Evolutionary conservation across 2,888 invertebrate species (phyloP).

Genomic region (Melinaea menophilus): DNA sequence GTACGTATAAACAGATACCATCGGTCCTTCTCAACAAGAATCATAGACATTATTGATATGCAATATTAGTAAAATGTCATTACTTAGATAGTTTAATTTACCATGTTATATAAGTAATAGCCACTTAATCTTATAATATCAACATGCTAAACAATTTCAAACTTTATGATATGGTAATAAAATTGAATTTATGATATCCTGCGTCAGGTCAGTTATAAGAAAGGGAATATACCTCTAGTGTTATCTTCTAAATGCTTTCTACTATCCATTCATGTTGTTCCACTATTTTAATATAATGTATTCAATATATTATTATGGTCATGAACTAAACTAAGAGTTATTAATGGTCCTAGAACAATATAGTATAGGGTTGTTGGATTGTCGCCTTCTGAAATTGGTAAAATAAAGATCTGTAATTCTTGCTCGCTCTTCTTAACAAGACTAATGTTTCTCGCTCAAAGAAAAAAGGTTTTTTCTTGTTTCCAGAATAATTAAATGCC

Average conservation of each 20-base stretch:
- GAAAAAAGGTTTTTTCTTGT: too few species aligned
- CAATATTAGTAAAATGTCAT: slow-evolving; percentile 21
- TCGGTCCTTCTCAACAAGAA: neutral
- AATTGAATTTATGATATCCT: slow-evolving; percentile 2
- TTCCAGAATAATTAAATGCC: too few species aligned
- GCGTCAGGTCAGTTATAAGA: slow-evolving; percentile 10
- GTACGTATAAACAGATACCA: too few species aligned
- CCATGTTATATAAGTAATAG: slow-evolving; percentile 16
- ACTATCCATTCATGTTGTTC: slow-evolving; percentile 40
- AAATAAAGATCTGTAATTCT: too few species aligned
- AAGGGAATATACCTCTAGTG: slow-evolving; percentile 21
- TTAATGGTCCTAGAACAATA: slow-evolving; percentile 27
- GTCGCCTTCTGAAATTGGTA: neutral
- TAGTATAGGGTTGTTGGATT: slow-evolving; percentile 24
- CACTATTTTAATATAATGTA: slow-evolving; percentile 37
- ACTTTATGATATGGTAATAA: slow-evolving; percentile 11
- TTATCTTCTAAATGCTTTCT: slow-evolving; percentile 42
- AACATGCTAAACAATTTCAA: neutral
- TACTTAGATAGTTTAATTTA: slow-evolving; percentile 23
- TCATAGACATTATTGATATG: slow-evolving; percentile 10
- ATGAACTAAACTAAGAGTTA: slow-evolving; percentile 32
- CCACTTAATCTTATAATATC: slow-evolving; percentile 1
- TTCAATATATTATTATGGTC: slow-evolving; percentile 44
- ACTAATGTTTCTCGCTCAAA: too few species aligned
- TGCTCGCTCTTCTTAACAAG: too few species aligned